These are phyloP conservation scores for Pachyuromys duprasi DNA, from an alignment of 2,797 vertebrate species.

Conservation along the genomic window DNA sequence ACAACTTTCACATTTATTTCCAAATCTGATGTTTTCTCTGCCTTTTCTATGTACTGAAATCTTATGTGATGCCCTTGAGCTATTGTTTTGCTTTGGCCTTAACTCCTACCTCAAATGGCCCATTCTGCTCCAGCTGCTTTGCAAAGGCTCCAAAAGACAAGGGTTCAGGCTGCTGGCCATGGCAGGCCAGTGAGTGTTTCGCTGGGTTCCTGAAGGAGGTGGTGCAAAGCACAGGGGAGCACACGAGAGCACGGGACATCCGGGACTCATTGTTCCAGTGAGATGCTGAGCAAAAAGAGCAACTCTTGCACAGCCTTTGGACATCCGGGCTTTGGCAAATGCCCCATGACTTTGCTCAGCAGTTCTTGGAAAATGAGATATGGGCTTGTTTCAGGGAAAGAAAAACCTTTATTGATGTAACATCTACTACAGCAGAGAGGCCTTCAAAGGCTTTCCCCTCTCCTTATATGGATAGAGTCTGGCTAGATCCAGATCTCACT, in stretches of 20 bases:
- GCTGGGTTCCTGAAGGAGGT: conserved; percentile 38
- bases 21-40: conserved; percentile 9
- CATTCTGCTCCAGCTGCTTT: conserved; percentile 45
- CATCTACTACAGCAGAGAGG: neutral
- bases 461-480: neutral
- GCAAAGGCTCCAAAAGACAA: conserved; percentile 21
- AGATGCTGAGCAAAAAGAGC: conserved; percentile 56
- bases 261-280: conserved; percentile 67
- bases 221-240: neutral
- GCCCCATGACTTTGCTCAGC: conserved; percentile 67
- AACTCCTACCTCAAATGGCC: neutral
- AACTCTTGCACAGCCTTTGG: neutral
- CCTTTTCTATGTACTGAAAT: neutral
- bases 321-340: conserved; percentile 68
- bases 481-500: neutral
- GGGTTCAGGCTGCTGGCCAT: neutral
- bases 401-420: conserved; percentile 35
- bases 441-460: conserved; percentile 16
- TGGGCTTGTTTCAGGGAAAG: conserved; percentile 28
- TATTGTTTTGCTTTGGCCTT: conserved; percentile 22
- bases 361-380: conserved; percentile 61
- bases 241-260: conserved; percentile 27
- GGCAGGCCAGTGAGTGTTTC: neutral
- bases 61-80: neutral
- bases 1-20: neutral